Evolutionary conservation across 2,113 vertebrate genomes (phyloP).

Genomic region (Silurus glanis): DNA sequence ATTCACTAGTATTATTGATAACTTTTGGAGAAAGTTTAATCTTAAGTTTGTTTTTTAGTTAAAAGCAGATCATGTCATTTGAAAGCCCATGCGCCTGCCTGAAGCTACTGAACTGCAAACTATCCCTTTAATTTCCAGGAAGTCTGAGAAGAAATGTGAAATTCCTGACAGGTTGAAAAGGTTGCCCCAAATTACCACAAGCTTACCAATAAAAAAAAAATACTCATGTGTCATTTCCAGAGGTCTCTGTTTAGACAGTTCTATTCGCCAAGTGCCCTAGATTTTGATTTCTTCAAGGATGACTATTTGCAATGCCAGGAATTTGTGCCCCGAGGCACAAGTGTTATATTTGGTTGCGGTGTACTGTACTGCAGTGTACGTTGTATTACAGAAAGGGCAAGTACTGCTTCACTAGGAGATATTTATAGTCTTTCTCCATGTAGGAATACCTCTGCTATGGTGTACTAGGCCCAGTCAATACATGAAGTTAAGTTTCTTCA

Average conservation of each 20-base stretch:
- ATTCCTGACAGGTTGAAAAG: not conserved
- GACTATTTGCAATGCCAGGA: constrained; percentile 63
- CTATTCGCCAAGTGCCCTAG: constrained; percentile 61
- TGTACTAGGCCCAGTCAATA: not conserved
- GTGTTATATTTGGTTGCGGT: constrained; percentile 67
- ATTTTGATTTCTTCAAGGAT: constrained; percentile 61
- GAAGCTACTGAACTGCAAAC: not conserved
- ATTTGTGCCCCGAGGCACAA: constrained; percentile 62
- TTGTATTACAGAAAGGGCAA: constrained; percentile 41
- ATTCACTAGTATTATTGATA: not conserved
- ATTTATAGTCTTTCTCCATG: constrained; percentile 20
- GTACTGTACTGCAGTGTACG: constrained; percentile 52
- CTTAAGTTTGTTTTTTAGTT: not conserved
- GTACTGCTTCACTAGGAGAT: constrained; percentile 17
- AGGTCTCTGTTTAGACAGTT: constrained; percentile 33
- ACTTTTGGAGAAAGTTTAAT: not conserved
- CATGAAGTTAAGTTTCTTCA: not conserved
- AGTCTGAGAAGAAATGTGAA: constrained; percentile 9
- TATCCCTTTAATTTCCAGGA: not conserved
- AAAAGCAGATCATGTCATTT: not conserved
- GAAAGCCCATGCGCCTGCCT: not conserved
- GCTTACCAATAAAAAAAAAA: not conserved
- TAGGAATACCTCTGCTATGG: constrained; percentile 7
- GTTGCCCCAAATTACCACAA: constrained; percentile 20
- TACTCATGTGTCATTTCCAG: constrained; percentile 4